Evolutionary conservation across 2,113 vertebrate genomes (phyloP).

Genomic region (Tachysurus fulvidraco): DNA sequence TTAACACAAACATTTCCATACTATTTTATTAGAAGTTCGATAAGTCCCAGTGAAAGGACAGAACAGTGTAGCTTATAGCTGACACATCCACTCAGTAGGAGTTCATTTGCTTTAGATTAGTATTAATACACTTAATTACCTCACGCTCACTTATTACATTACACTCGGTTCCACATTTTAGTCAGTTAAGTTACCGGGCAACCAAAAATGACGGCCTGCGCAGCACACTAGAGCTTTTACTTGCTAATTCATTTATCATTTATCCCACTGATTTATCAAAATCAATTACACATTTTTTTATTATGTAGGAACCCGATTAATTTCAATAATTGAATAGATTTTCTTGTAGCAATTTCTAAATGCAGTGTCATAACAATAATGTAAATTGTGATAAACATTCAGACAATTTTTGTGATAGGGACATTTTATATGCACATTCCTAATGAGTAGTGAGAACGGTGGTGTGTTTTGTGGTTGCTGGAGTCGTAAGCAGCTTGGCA

Average conservation of each 20-base stretch:
- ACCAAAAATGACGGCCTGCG: background rate
- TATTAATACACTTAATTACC: background rate
- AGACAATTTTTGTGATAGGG: background rate
- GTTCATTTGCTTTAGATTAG: background rate
- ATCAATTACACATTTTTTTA: background rate
- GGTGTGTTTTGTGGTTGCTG: slow-evolving; percentile 2
- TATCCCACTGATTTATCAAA: background rate
- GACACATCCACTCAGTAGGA: background rate
- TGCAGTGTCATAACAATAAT: background rate
- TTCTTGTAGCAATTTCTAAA: background rate
- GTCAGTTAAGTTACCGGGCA: background rate
- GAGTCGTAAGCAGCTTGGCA: background rate
- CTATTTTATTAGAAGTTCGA: background rate
- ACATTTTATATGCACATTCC: background rate
- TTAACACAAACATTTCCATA: background rate
- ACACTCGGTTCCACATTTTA: background rate
- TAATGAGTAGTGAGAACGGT: background rate
- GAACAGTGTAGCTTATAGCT: background rate
- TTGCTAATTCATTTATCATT: background rate
- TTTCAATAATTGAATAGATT: background rate
- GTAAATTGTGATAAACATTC: background rate
- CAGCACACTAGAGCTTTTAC: background rate
- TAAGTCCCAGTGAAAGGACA: background rate
- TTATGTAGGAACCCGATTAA: background rate
- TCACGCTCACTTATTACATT: background rate